These are phyloP conservation scores for Enteromius thamalakanensis DNA, from an alignment of 2,797 vertebrate genomes.

Conservation along the genomic window DNA sequence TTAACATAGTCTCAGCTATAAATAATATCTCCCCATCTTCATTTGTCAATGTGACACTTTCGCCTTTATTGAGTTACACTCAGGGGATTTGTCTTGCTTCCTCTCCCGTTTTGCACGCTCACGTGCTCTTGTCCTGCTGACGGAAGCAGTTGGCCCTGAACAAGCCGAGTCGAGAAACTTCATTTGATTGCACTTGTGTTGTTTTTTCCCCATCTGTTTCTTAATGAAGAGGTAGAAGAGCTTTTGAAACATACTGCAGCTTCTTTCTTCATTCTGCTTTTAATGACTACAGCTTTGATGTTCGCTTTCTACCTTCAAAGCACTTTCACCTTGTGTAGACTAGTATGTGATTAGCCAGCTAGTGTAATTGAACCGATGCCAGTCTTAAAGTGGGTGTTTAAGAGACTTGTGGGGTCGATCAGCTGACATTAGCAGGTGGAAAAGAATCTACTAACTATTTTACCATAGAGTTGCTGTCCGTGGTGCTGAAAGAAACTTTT, in stretches of 20 bases:
- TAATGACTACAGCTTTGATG: constrained; percentile 55
- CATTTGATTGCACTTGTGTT: constrained; percentile 34
- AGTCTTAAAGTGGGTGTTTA: constrained; percentile 39
- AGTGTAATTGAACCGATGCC: constrained; percentile 39
- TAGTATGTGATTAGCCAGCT: constrained; percentile 39
- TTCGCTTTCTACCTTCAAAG: constrained; percentile 46
- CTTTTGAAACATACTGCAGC: constrained; percentile 38
- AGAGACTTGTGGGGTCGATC: constrained; percentile 29
- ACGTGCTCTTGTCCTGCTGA: constrained; percentile 38
- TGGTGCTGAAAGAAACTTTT: constrained; percentile 60
- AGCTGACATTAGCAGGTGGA: constrained; percentile 19
- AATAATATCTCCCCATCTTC: constrained; percentile 76
- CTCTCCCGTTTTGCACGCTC: constrained; percentile 54
- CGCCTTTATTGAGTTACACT: constrained; percentile 80
- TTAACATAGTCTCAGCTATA: constrained; percentile 78
- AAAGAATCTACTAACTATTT: constrained; percentile 10
- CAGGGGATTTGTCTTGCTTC: constrained; percentile 65
- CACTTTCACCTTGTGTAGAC: constrained; percentile 29
- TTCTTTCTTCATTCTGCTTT: constrained; percentile 29
- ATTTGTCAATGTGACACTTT: constrained; percentile 81
- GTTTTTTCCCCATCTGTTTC: constrained; percentile 6
- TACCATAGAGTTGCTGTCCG: constrained; percentile 55
- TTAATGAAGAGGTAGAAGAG: constrained; percentile 29
- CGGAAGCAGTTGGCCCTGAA: constrained; percentile 53
- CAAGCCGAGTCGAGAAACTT: constrained; percentile 33